phyloP scores from a whole-genome alignment of 2,888 invertebrate genomes.

The Torymus texanus region DNA sequence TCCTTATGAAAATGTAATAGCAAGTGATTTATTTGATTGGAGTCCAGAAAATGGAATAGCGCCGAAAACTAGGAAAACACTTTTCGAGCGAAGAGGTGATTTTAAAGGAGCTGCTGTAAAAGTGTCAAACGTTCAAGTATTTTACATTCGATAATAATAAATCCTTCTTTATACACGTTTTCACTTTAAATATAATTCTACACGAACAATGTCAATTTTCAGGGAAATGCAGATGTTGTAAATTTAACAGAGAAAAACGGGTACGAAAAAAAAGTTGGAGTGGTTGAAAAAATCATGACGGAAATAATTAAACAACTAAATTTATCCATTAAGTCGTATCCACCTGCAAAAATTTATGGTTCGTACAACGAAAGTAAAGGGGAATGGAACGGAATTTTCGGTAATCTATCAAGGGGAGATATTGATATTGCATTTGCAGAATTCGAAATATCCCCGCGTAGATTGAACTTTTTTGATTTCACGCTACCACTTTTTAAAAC shows the following conservation, averaged over 20 bases:
- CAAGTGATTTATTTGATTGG: no score
- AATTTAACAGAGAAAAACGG: no score
- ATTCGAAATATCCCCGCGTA: conserved; percentile 61
- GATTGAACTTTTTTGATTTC: conserved; percentile 64
- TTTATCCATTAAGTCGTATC: background rate
- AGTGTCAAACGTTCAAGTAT: no score
- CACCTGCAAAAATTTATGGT: conserved; percentile 52
- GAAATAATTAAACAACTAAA: conserved; percentile 1
- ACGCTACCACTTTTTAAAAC: conserved; percentile 63
- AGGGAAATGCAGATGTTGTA: no score
- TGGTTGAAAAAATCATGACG: background rate
- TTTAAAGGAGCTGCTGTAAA: no score
- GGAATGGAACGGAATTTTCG: conserved; percentile 65
- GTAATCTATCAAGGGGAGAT: conserved; percentile 54
- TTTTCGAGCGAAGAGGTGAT: no score
- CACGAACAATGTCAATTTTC: no score
- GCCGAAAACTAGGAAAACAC: no score
- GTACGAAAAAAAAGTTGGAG: background rate
- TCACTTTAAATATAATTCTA: background rate
- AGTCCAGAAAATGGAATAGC: no score
- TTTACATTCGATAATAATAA: no score
- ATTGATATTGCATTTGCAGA: conserved; percentile 65
- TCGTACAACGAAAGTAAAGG: conserved; percentile 28
- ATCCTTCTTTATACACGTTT: background rate
- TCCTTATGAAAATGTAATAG: no score